Evolutionary conservation across 2,888 invertebrate genomes (phyloP).

Genomic region (Sylvicola fuscatus): DNA sequence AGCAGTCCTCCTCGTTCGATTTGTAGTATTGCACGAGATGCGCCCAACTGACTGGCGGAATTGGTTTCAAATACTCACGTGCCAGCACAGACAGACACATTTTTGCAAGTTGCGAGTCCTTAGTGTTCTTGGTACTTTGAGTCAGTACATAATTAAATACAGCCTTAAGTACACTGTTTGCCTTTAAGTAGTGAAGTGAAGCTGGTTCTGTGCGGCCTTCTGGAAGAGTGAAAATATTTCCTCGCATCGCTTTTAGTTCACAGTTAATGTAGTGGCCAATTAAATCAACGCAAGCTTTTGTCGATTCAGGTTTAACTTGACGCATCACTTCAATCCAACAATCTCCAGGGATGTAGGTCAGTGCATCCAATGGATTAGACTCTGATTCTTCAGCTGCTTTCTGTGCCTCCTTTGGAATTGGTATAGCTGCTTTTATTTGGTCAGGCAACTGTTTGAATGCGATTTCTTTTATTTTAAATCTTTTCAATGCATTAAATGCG

Average conservation of each 20-base stretch:
- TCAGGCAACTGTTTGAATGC: too few relatives aligned
- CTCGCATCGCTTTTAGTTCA: slow-evolving; percentile 32
- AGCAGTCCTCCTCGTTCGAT: too few relatives aligned
- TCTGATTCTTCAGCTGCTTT: too few relatives aligned
- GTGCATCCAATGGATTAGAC: too few relatives aligned
- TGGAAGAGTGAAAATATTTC: slow-evolving; percentile 31
- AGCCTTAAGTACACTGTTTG: slow-evolving; percentile 35
- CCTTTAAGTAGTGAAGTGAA: slow-evolving; percentile 31
- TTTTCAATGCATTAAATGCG: slow-evolving; percentile 33
- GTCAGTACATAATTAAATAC: slow-evolving; percentile 28
- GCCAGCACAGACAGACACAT: slow-evolving; percentile 29
- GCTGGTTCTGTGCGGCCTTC: slow-evolving; percentile 28
- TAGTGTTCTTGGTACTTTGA: slow-evolving; percentile 7
- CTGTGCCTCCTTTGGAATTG: too few relatives aligned
- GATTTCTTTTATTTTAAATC: slow-evolving; percentile 15
- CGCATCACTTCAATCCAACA: slow-evolving; percentile 39
- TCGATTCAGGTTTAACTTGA: slow-evolving; percentile 26
- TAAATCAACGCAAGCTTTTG: slow-evolving; percentile 27
- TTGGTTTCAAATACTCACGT: slow-evolving; percentile 30
- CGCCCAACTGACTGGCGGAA: slow-evolving; percentile 40
- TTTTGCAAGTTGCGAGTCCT: slow-evolving; percentile 18
- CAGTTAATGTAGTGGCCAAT: slow-evolving; percentile 26
- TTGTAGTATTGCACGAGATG: slow-evolving; percentile 20
- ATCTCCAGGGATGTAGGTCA: slow-evolving; percentile 23
- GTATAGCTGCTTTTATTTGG: too few relatives aligned